These are phyloP conservation scores for Limnothrissa miodon DNA, from an alignment of 2,113 vertebrate genomes.

Conservation along the genomic window DNA sequence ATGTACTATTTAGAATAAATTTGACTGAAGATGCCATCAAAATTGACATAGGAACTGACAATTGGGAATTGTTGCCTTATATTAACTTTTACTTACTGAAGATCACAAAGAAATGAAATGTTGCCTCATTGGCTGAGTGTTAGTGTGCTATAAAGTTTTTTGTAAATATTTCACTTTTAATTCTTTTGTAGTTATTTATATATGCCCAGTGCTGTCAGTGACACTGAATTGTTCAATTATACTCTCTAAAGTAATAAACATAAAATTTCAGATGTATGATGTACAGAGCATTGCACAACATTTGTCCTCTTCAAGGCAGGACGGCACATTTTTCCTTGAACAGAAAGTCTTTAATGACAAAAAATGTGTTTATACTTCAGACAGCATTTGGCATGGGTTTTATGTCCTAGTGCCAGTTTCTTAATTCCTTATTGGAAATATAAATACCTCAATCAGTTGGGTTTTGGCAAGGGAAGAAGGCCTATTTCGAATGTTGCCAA, in stretches of 20 bases:
- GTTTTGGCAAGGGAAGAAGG: no score
- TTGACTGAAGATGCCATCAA: slow-evolving; percentile 57
- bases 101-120: slow-evolving; percentile 42
- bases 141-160: background rate
- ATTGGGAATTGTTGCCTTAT: slow-evolving; percentile 78
- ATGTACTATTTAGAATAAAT: slow-evolving; percentile 71
- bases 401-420: no score
- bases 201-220: background rate
- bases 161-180: slow-evolving; percentile 7
- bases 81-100: slow-evolving; percentile 69
- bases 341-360: no score
- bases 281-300: no score
- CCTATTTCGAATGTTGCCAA: background rate
- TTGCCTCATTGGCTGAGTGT: background rate
- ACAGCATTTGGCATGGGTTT: no score
- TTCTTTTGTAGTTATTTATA: background rate
- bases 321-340: no score
- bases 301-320: no score
- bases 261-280: no score
- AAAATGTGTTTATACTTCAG: no score
- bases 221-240: background rate
- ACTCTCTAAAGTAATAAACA: background rate
- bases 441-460: no score
- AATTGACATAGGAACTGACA: slow-evolving; percentile 74
- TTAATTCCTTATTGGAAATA: no score